Evolutionary conservation across 64 coral and sea anemone genomes (phyloP), one percentile per base, ranked within the genome.

Genomic region (Actinia equina): DNA sequence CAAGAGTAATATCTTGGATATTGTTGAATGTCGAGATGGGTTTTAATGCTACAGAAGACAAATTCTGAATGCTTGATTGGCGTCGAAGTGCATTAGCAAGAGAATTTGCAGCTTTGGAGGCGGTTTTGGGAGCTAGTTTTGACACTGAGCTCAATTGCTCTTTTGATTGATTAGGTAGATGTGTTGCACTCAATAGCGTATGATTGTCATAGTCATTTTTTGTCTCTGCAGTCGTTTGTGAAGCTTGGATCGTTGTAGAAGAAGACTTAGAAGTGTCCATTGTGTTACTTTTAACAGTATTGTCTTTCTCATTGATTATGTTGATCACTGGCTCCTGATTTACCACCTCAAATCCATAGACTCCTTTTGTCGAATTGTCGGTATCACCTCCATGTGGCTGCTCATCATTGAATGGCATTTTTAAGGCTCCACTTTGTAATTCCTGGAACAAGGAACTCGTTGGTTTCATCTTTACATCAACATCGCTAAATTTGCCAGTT

Each of bases 51-150:
- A 85, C 25, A 60, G 19, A 37, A 42, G 15, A 84, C 63, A 69
- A 69, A 51, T 26, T 84, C 43, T 51, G n/a, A 84, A 41, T 84
- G 22, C 49, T 5, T n/a, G 53, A 13, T 7, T 85, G 83, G 22
- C 83, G 83, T 58, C 55, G 17, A 52, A 43, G 49, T 62, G 53
- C 83, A 85, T 85, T 85, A 6, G 55, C 83, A 30, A 85, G 44
- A 3, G 83, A 60, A 54, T 85, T 63, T 18, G 26, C 83, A 60
- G 83, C 83, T 20, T 85, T 85, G 22, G 55, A 37, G 37, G 83
- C 83, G 11, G 57, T 60, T 26, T 22, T n/a, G 17, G 56, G 30
- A 1, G 25, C 30, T 58, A 60, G n/a, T 12, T 10, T 74, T 74
- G 41, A 5, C n/a, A 18, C 10, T 37, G 23, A 14, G 20, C 69